Percentiles rank a stretch among this genome's conserved stretches.
phyloP scores from a whole-genome alignment of 1,140 invertebrate species.

The roundworm (Caenorhabditis elegans) region WBcel235 BX284606.5:12453001-12453500 shows the following conservation, averaged over 20 bases:
- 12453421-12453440: not conserved
- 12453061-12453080: no score
- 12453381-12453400: not conserved
- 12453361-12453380: not conserved
- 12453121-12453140: not conserved
- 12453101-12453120: not conserved
- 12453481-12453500: not conserved
- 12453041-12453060: no score
- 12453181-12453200: not conserved
- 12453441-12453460: not conserved
- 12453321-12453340: not conserved
- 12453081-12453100: not conserved
- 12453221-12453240: not conserved
- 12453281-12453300: no score
- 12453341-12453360: not conserved
- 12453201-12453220: not conserved
- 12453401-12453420: not conserved
- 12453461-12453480: not conserved
- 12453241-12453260: not conserved
- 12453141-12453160: not conserved
- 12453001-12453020: no score
- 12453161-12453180: not conserved
- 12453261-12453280: no score
- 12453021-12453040: no score
- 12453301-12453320: slow-evolving; percentile 10